Base-by-base conservation (phyloP, 2,113 vertebrate species). In the Peucedramus taeniatus region DNA sequence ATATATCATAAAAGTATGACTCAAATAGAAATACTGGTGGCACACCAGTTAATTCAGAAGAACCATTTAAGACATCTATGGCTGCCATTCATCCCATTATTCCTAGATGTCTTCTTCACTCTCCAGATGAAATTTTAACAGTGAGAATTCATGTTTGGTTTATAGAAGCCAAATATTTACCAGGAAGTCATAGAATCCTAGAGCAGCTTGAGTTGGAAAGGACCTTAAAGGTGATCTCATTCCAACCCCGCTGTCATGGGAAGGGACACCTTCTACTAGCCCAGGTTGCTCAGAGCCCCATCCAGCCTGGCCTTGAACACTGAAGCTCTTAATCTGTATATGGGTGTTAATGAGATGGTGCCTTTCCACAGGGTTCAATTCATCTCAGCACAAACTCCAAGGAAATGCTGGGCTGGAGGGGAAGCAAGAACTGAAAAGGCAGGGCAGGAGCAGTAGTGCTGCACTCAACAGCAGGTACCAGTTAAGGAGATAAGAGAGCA, bases 321-420 rank as follows among this genome's bases (percentile, higher is more conserved):
- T 27, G n/a, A 35, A 24, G 18, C 17, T 61, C 44, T 49, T 7
- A 18, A 44, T 2, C 6, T 61, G 5, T 12, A 5, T 15, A 16
- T 39, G 11, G 49, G 37, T 72, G 59, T 72, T 40, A 60, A 69
- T 11, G 22, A 85, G 50, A 60, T 2, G 9, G 30, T 39, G 51
- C 4, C 21, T 24, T 70, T 35, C 10, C 33, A 42, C 14, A 44
- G 10, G 10, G 13, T 40, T 20, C 1, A 0, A 19, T 37, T 61
- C 66, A 35, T 6, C 35, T 45, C 11, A 70, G 20, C 50, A 57
- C 23, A 80, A 35, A 47, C 18, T 70, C 44, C 31, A 71, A 39
- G 23, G 27, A 83, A 57, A 87, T 13, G 7, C 15, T 1, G 6
- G 28, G 27, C 42, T 89, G 30, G 19, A 80, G 17, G 23, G 21